Base-by-base conservation (phyloP, 2,113 vertebrate species). In the Vireo altiloquus region DNA sequence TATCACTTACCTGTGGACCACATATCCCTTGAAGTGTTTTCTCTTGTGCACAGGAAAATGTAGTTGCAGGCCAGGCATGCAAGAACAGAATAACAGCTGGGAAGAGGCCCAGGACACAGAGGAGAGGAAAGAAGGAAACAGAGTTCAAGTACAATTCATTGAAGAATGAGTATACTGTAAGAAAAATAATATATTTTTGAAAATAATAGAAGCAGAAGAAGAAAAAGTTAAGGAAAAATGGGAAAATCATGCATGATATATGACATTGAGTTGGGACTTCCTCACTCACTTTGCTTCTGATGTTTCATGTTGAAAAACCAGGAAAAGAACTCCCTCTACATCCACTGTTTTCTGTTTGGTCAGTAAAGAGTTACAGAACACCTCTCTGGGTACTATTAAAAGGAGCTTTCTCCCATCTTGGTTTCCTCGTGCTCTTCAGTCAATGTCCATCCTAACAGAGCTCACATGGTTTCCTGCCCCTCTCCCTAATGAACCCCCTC, bases 51-150 rank as follows among this genome's bases (percentile, higher is more conserved):
- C 35, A 4, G 9, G 42, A 71, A 78, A 89, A 63, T 23, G 35
- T 59, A 27, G 27, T 63, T 50, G 20, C 0, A 1, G 25, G 17
- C 25, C 68, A 65, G 8, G 1, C 39, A 1, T 6, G 0, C 40
- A 31, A 22, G 80, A 71, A n/a, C 28, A 89, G 37, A 40, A 0
- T 18, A 54, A 46, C 39, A 66, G 23, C 50, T 70, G 31, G 28
- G 61, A 78, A 74, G 39, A 70, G 18, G 9, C 40, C 37, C 35
- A 35, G 80, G 63, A 8, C 56, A 46, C 16, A 66, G 24, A 56
- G 63, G 30, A 65, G 35, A 47, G 39, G 10, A 15, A 59, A 35
- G 46, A 61, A 72, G 9, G n/a, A 76, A 42, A 12, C 18, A 15
- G 64, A 69, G 28, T 72, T 82, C 0, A 3, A n/a, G 28, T 82